Base-by-base conservation (phyloP, 2,888 invertebrate genomes). In the Leptopilina myrica region DNA sequence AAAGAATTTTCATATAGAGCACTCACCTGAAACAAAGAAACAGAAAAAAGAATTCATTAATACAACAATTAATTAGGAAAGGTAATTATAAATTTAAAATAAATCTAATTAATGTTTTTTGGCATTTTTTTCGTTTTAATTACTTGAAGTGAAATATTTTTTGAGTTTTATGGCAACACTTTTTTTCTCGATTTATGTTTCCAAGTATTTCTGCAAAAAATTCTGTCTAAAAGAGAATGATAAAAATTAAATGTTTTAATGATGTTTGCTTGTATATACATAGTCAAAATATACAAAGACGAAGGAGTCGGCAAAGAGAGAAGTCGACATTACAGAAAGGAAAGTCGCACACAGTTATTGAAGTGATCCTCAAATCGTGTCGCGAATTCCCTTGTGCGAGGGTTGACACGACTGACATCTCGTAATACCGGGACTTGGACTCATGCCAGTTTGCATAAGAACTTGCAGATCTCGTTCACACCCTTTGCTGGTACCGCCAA, bases 391-490 rank as follows among this genome's bases (percentile, higher is more conserved):
- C 33, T 33, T 33, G 33, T 79, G 83, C 76, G 81, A 83, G 81
- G 81, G 84, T 85, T 87, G 87, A 88, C 88, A 87, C 87, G 88
- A 88, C 86, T 89, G 90, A 89, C 90, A 90, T 88, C 87, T 89
- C 88, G 88, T 84, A 86, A 89, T 90, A 89, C 88, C 85, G 80
- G 84, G 85, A 87, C 87, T 90, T 90, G 90, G 89, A 87, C 83
- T 84, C 79, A 76, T 83, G 90, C 90, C 90, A 90, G 89, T 89
- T 89, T 90, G 88, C 89, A 89, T 89, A 90, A 90, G 90, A 90
- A 90, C 85, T 87, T 9, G 86, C 87, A 86, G 87, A 89, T 88
- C 86, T 87, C 84, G 85, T 82, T 85, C 85, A 86, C 86, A 84
- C 84, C 83, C 84, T 33, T 73, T 53, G 9, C 73, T 8, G 56